Evolutionary conservation across 2,113 vertebrate genomes (phyloP).

Genomic region (Pelvicachromis taeniatus): DNA sequence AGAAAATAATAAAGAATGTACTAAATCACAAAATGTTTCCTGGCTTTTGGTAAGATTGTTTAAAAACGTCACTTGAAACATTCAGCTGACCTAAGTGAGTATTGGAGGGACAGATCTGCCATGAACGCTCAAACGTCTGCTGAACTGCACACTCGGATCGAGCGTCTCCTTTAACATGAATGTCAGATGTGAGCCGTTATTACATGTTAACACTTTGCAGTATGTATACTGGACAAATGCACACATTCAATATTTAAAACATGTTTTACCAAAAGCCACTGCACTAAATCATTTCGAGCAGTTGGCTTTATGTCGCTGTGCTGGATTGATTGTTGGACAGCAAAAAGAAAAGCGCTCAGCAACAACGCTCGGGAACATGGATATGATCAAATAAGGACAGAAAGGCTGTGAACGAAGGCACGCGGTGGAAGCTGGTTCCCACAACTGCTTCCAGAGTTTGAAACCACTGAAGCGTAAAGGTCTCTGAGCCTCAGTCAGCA

Average conservation of each 20-base stretch:
- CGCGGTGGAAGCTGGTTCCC: slow-evolving; percentile 42
- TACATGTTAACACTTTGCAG: background rate
- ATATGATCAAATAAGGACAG: slow-evolving; percentile 2
- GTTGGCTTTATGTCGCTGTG: background rate
- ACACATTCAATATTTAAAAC: slow-evolving; percentile 32
- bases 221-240: background rate
- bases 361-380: background rate
- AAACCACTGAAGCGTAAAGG: background rate
- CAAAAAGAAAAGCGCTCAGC: background rate
- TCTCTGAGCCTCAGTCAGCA: background rate
- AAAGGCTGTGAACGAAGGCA: slow-evolving; percentile 54
- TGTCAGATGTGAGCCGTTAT: background rate
- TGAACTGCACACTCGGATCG: background rate
- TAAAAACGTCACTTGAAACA: background rate
- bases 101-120: background rate
- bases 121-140: background rate
- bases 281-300: background rate
- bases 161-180: background rate
- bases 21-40: background rate
- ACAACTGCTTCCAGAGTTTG: slow-evolving; percentile 11
- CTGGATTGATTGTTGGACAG: slow-evolving; percentile 11
- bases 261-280: background rate
- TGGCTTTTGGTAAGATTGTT: background rate
- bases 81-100: background rate
- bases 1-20: background rate